Evolutionary conservation across 1,140 invertebrate species (phyloP).

Genomic region (Babylonia areolata): DNA sequence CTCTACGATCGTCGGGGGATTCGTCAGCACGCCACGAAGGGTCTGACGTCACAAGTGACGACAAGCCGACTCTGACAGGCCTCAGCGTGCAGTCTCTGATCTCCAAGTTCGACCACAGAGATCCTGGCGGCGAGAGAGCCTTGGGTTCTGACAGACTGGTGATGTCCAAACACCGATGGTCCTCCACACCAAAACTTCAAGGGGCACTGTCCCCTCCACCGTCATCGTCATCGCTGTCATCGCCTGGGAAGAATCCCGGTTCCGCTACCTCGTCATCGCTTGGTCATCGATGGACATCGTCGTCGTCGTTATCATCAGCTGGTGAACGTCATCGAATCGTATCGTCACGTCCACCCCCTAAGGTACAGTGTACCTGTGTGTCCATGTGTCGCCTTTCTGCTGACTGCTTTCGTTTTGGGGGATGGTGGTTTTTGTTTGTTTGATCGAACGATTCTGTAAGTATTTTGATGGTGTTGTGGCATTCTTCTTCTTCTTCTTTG

Average conservation of each 20-base stretch:
- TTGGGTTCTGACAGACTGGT: background rate
- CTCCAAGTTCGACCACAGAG: constrained; percentile 4
- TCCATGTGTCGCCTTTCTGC: background rate
- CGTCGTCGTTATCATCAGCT: constrained; percentile 6
- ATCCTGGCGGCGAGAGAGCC: background rate
- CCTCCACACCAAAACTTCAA: background rate
- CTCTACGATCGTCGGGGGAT: background rate
- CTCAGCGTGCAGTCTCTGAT: constrained; percentile 25
- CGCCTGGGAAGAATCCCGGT: no score
- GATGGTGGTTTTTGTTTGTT: background rate
- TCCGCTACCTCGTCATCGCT: background rate
- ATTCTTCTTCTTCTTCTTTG: background rate
- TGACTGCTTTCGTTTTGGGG: background rate
- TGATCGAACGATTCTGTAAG: background rate
- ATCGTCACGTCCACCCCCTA: background rate
- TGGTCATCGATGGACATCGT: constrained; percentile 8
- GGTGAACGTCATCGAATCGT: background rate
- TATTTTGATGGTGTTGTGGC: background rate
- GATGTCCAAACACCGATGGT: background rate
- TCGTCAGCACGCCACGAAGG: no score
- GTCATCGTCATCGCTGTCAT: background rate
- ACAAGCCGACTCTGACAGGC: background rate
- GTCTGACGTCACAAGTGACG: background rate
- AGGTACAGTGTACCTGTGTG: constrained; percentile 16
- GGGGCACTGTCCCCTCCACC: background rate